Evolutionary conservation across 2,113 vertebrate genomes (phyloP), one percentile per base, ranked within the genome.

Genomic region (Numida meleagris): DNA sequence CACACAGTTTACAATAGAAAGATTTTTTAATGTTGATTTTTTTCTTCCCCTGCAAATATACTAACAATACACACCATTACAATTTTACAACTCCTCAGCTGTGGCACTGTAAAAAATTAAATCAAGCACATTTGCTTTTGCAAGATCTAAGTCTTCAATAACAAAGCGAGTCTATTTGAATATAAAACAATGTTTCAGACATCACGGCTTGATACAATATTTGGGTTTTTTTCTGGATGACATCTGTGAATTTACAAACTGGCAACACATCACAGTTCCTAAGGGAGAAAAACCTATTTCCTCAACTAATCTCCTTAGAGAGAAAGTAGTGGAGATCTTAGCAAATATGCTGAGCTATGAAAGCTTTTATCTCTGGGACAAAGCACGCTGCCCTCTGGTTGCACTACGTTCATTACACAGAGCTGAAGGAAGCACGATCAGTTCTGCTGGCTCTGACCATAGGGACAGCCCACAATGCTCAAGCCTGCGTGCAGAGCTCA

Each of bases 201-300:
- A 89, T 85, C 75, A 73, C 43, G 89, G 71, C 40, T 79, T 89
- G 78, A 78, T 68, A 86, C 5, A 88, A 51, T 82, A 82, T 73
- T 92, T 79, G 74, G 31, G 20, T 36, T 82, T 91, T 80, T 20
- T 34, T 46, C 76, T 25, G 33, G 55, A 80, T 67, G 82, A 59
- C 62, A 82, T 91, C 77, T 87, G 31, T 55, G 33, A 77, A 62
- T 83, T 82, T 90, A 77, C 55, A 90, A 83, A 90, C 59, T 74
- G 33, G 50, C 67, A 82, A 38, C 1, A 6, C 72, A 88, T 8
- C 31, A 51, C 75, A n/a, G 27, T 4, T 96, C 81, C 84, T 63
- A 27, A 65, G 55, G 71, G 79, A 91, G 74, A 29, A 89, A 87
- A 87, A 94, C 82, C 85, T 93, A 85, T 23, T 95, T 92, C 78